phyloP scores from a whole-genome alignment of 1,140 invertebrate species.

The Harlomillsia oculata region DNA sequence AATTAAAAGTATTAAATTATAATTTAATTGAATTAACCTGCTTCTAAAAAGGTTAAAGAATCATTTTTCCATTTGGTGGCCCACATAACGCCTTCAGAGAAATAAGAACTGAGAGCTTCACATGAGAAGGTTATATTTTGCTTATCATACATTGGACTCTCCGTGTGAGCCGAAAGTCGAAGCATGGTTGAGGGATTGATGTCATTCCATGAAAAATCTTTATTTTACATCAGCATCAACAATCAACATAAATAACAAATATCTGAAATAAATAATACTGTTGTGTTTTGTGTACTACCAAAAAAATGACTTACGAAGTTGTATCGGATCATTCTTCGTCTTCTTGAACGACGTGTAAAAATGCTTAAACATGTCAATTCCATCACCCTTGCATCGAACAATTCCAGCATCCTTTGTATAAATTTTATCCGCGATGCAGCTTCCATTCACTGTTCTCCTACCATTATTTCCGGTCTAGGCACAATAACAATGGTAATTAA shows the following conservation, averaged over 20 bases:
- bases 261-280: too few species aligned
- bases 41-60: slow-evolving; percentile 4
- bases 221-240: background rate
- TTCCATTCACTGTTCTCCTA: slow-evolving; percentile 5
- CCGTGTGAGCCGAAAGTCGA: background rate
- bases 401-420: slow-evolving; percentile 20
- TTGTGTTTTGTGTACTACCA: too few species aligned
- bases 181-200: slow-evolving; percentile 15
- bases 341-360: slow-evolving; percentile 12
- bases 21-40: background rate
- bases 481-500: background rate
- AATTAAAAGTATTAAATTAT: background rate
- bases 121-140: slow-evolving; percentile 19
- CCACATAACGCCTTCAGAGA: slow-evolving; percentile 21
- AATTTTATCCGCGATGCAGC: slow-evolving; percentile 14
- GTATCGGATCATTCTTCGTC: too few species aligned
- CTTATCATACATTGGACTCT: slow-evolving; percentile 8
- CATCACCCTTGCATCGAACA: slow-evolving; percentile 23
- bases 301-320: too few species aligned
- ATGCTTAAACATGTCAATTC: slow-evolving; percentile 19
- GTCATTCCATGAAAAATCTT: slow-evolving; percentile 18
- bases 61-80: slow-evolving; percentile 23
- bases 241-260: background rate
- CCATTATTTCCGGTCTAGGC: slow-evolving; percentile 15
- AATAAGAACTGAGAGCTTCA: slow-evolving; percentile 17